Evolutionary conservation across 2,888 invertebrate species (phyloP).

Genomic region (Ischnus inquisitorius): DNA sequence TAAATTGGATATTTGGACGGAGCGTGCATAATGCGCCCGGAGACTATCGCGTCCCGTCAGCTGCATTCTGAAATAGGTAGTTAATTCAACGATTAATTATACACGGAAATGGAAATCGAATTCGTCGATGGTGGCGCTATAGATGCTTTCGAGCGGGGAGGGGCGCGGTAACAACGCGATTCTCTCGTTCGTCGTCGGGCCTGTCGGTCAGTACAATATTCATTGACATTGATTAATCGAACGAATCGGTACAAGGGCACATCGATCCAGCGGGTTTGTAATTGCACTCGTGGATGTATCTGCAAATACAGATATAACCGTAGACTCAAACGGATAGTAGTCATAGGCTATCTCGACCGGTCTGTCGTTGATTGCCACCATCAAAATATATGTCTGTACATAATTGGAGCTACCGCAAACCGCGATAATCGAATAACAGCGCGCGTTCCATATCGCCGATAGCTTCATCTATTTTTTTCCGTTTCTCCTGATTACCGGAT

Average conservation of each 20-base stretch:
- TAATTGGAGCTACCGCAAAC: slow-evolving; percentile 61
- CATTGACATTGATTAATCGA: slow-evolving; percentile 64
- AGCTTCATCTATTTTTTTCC: slow-evolving; percentile 26
- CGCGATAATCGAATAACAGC: slow-evolving; percentile 67
- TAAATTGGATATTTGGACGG: slow-evolving; percentile 52
- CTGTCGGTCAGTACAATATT: slow-evolving; percentile 43
- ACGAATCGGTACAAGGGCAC: slow-evolving; percentile 60
- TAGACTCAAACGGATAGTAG: neutral
- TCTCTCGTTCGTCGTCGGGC: slow-evolving; percentile 8
- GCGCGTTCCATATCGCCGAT: slow-evolving; percentile 47
- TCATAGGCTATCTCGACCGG: slow-evolving; percentile 35
- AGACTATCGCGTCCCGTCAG: slow-evolving; percentile 36
- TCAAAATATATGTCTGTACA: slow-evolving; percentile 61
- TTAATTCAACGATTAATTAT: slow-evolving; percentile 67
- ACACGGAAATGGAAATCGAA: slow-evolving; percentile 63
- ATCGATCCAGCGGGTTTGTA: slow-evolving; percentile 59
- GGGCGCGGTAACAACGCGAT: neutral
- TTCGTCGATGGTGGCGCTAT: slow-evolving; percentile 48
- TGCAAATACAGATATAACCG: slow-evolving; percentile 24
- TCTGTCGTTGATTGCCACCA: slow-evolving; percentile 56
- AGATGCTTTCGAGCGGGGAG: slow-evolving; percentile 19
- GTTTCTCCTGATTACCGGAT: slow-evolving; percentile 36
- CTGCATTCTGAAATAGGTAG: slow-evolving; percentile 47
- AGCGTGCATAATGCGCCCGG: slow-evolving; percentile 11
- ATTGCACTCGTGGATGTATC: slow-evolving; percentile 52